phyloP scores from a whole-genome alignment of 2,797 vertebrate genomes.

The Aplochiton taeniatus region DNA sequence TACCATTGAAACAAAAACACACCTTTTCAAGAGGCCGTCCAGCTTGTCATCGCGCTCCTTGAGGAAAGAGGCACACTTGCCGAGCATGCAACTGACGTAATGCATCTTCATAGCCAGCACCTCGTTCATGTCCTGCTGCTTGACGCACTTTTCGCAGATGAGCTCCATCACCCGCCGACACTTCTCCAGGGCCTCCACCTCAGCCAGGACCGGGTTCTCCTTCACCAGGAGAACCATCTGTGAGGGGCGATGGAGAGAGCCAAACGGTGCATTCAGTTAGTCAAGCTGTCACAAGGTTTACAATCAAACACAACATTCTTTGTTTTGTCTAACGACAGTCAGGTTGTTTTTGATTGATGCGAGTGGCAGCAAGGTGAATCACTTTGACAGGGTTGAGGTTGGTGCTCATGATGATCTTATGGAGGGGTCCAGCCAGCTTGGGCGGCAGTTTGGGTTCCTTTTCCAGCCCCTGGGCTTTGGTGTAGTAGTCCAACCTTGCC shows the following conservation, averaged over 20 bases:
- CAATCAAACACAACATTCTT: too few relatives aligned
- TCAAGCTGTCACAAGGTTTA: too few relatives aligned
- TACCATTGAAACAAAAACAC: neutral
- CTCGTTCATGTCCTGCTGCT: constrained; percentile 98
- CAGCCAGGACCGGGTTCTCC: constrained; percentile 89
- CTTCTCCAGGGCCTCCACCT: constrained; percentile 85
- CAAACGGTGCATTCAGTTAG: neutral
- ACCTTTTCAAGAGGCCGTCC: constrained; percentile 91
- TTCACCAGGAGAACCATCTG: constrained; percentile 91
- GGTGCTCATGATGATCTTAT: constrained; percentile 96
- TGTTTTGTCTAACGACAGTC: too few relatives aligned
- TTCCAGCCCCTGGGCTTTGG: constrained; percentile 91
- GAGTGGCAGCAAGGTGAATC: constrained; percentile 2
- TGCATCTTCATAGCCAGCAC: constrained; percentile 98
- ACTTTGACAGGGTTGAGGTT: constrained; percentile 98
- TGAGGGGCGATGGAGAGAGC: neutral
- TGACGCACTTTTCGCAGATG: constrained; percentile 96
- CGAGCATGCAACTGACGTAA: constrained; percentile 92
- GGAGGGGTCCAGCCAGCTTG: constrained; percentile 91
- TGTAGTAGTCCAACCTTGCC: constrained; percentile 93
- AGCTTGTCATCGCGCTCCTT: constrained; percentile 88
- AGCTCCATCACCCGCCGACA: constrained; percentile 91
- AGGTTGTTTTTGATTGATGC: too few relatives aligned
- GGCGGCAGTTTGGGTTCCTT: constrained; percentile 90
- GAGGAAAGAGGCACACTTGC: constrained; percentile 87